These are phyloP conservation scores for Heterodera schachtii DNA, from an alignment of 1,140 invertebrate genomes.

Conservation along the genomic window DNA sequence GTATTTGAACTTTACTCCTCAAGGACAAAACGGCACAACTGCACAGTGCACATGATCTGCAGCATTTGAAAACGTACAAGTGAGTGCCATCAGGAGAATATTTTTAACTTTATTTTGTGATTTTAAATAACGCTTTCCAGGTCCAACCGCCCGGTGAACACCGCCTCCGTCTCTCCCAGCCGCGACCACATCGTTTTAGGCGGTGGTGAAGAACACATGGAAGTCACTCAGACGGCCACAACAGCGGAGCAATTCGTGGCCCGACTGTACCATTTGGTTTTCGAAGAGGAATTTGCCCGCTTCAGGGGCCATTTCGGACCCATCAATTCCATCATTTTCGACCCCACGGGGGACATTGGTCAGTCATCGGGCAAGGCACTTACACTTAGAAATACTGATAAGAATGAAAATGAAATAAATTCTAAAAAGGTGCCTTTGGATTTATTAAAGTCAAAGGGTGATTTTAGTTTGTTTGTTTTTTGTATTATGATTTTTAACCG, in stretches of 20 bases:
- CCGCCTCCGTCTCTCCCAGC: constrained; percentile 63
- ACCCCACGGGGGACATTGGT: constrained; percentile 84
- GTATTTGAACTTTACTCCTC: neutral
- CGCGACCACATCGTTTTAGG: constrained; percentile 64
- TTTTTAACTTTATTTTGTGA: too few relatives aligned
- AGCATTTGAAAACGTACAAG: constrained; percentile 62
- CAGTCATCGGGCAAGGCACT: neutral
- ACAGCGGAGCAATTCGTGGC: constrained; percentile 96
- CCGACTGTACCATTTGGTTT: constrained; percentile 95
- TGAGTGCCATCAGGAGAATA: constrained; percentile 1
- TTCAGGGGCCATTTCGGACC: constrained; percentile 97
- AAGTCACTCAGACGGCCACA: constrained; percentile 94
- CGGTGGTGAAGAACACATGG: constrained; percentile 64
- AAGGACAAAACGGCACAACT: constrained; percentile 62
- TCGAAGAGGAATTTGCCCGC: constrained; percentile 97
- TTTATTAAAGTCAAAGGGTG: too few relatives aligned
- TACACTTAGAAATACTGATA: neutral
- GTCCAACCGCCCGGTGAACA: constrained; percentile 64
- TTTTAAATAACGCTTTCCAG: constrained; percentile 32
- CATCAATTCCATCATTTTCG: constrained; percentile 96
- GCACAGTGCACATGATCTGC: constrained; percentile 53
- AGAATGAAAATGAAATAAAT: too few relatives aligned
- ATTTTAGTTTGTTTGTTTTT: too few relatives aligned
- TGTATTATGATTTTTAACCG: too few relatives aligned
- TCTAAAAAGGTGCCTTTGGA: too few relatives aligned